Conservation (phyloP, 2,797 vertebrate species). For the Sebastolobus alascanus region DNA sequence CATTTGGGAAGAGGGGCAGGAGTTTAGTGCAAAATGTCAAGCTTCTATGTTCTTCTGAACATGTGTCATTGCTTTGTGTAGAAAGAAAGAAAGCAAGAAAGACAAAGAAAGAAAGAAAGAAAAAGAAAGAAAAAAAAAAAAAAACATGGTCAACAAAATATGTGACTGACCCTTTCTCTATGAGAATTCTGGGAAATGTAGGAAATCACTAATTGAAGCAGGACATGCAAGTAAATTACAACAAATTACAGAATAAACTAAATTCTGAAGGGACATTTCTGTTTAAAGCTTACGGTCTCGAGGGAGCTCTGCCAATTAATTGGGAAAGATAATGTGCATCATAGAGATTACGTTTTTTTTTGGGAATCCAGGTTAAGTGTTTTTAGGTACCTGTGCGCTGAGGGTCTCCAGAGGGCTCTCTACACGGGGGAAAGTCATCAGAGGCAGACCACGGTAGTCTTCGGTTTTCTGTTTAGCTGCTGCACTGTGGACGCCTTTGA, state of each 20-base stretch:
- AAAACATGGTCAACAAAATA: constrained; percentile 27
- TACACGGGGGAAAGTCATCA: constrained; percentile 98
- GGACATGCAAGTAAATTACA: constrained; percentile 4
- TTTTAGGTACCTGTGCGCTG: constrained; percentile 93
- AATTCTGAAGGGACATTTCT: constrained; percentile 27
- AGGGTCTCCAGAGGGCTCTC: constrained; percentile 98
- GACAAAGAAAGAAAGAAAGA: neutral
- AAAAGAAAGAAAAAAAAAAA: neutral
- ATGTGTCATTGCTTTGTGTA: constrained; percentile 56
- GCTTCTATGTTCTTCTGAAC: constrained; percentile 36
- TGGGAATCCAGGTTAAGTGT: constrained; percentile 53
- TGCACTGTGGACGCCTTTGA: constrained; percentile 90
- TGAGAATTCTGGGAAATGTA: neutral
- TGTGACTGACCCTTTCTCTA: neutral
- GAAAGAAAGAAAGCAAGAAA: constrained; percentile 27
- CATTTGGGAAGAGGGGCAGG: constrained; percentile 1
- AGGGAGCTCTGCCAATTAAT: constrained; percentile 49
- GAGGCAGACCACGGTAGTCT: constrained; percentile 92
- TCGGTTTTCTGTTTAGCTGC: constrained; percentile 93
- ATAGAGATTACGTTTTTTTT: constrained; percentile 40
- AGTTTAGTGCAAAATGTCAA: constrained; percentile 59
- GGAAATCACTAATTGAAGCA: neutral
- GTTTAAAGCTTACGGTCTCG: constrained; percentile 29
- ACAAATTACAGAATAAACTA: constrained; percentile 6
- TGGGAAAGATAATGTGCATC: constrained; percentile 42